Evolutionary conservation across 2,888 invertebrate species (phyloP).

Genomic region (Nephrotoma guestfalica): DNA sequence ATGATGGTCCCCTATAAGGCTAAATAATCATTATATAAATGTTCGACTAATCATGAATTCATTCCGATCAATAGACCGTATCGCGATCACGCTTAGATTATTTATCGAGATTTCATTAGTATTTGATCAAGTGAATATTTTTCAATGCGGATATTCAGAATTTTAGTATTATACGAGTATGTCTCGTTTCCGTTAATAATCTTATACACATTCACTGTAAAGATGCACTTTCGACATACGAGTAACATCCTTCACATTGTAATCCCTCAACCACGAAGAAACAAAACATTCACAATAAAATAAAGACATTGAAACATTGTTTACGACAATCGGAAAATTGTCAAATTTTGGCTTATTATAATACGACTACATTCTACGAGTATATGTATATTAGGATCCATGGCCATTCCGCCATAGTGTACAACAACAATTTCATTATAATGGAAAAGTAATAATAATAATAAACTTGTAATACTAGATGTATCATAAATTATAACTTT

Average conservation of each 20-base stretch:
- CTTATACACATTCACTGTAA: not conserved
- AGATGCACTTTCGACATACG: not conserved
- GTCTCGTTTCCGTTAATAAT: too few species aligned
- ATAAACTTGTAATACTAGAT: not conserved
- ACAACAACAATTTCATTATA: not conserved
- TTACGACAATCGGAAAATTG: not conserved
- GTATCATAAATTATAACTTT: not conserved
- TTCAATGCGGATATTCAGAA: too few species aligned
- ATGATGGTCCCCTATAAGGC: too few species aligned
- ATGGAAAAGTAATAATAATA: not conserved
- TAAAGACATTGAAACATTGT: not conserved
- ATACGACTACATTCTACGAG: not conserved
- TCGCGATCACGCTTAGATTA: too few species aligned
- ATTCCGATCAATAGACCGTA: too few species aligned
- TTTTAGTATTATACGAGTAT: too few species aligned
- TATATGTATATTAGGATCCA: not conserved
- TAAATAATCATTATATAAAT: too few species aligned
- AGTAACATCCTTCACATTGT: not conserved
- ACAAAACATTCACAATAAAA: not conserved
- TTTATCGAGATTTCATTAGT: too few species aligned
- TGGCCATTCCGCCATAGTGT: not conserved
- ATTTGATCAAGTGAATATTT: too few species aligned
- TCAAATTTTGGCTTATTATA: not conserved
- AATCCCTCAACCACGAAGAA: not conserved
- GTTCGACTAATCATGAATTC: too few species aligned